These are phyloP conservation scores for Aurelia sp. DNA, from an alignment of 30 jellyfish, hydroid and myxozoan genomes.

Conservation along the genomic window DNA sequence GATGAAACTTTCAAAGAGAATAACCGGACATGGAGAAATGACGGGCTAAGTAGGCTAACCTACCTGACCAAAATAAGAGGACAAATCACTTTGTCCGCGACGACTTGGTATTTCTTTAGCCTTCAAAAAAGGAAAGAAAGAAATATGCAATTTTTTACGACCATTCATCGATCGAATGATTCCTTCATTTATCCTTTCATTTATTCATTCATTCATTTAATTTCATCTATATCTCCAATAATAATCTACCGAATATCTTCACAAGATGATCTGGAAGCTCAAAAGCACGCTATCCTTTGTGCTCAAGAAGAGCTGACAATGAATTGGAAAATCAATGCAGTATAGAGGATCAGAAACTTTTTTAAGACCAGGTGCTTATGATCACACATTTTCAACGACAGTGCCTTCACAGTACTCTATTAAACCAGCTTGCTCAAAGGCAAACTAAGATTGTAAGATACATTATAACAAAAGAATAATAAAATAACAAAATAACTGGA, in stretches of 20 bases:
- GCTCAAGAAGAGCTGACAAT: too few species aligned
- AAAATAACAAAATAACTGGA: too few species aligned
- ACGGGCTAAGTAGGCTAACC: neutral
- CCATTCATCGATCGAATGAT: neutral
- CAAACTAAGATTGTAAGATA: too few species aligned
- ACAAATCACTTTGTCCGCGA: slow-evolving; percentile 12
- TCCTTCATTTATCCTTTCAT: neutral
- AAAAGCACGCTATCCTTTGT: too few species aligned
- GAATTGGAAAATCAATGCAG: too few species aligned
- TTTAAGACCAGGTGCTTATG: too few species aligned
- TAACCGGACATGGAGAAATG: neutral
- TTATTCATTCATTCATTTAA: neutral
- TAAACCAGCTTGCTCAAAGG: too few species aligned
- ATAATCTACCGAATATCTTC: neutral
- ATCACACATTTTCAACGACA: too few species aligned
- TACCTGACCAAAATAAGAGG: slow-evolving; percentile 24
- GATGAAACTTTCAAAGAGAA: neutral
- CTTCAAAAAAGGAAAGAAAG: neutral
- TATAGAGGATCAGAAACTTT: too few species aligned
- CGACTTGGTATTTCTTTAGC: neutral
- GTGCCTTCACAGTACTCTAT: too few species aligned
- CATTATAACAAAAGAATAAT: too few species aligned
- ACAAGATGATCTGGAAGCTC: neutral
- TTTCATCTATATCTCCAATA: neutral
- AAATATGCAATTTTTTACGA: too few species aligned